phyloP scores from a whole-genome alignment of 2,888 invertebrate species.

The Chrysotoxum bicinctum region DNA sequence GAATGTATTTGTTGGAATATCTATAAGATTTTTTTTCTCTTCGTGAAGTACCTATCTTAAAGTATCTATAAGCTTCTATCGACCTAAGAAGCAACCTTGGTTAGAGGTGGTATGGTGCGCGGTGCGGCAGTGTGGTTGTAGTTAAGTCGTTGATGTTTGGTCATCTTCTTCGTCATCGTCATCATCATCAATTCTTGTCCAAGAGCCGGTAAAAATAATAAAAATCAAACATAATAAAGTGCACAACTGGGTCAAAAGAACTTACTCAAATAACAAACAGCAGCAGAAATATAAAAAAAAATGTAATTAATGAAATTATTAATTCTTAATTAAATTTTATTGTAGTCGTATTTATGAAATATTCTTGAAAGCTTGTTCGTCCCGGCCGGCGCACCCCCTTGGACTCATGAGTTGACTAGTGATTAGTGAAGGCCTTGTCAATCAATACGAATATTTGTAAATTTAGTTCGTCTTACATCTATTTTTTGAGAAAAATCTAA shows the following conservation, averaged over 20 bases:
- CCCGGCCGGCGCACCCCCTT: no score
- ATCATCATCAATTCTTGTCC: slow-evolving; percentile 57
- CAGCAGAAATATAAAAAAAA: no score
- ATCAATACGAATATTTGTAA: no score
- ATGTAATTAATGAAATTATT: no score
- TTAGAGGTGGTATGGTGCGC: not conserved
- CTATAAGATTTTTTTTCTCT: not conserved
- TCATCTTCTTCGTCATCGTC: slow-evolving; percentile 26
- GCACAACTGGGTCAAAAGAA: not conserved
- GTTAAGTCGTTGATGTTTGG: not conserved
- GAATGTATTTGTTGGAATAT: not conserved
- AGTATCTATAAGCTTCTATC: not conserved
- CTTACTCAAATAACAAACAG: not conserved
- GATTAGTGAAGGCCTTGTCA: no score
- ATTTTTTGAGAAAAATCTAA: no score
- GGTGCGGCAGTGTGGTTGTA: not conserved
- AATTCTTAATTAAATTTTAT: no score
- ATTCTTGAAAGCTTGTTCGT: no score
- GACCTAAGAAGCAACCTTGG: slow-evolving; percentile 9
- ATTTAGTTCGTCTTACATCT: no score
- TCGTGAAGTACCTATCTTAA: not conserved
- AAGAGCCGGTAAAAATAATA: slow-evolving; percentile 64
- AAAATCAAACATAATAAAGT: slow-evolving; percentile 15
- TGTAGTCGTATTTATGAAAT: no score
- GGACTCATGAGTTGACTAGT: no score